These are phyloP conservation scores for Calycopis cecrops DNA, from an alignment of 1,140 invertebrate genomes.

Conservation along the genomic window DNA sequence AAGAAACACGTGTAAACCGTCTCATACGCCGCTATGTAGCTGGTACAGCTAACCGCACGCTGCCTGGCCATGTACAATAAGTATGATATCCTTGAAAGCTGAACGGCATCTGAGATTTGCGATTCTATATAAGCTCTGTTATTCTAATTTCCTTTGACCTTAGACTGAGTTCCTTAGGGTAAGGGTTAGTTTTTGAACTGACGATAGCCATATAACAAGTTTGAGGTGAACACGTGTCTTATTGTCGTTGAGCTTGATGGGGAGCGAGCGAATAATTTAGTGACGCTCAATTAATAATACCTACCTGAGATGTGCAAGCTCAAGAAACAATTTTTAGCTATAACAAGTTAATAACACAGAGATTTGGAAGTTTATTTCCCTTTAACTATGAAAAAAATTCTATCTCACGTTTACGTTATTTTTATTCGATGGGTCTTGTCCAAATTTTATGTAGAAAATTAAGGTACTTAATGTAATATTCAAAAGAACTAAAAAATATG, in stretches of 20 bases:
- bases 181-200: constrained; percentile 5
- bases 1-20: no score
- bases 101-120: neutral
- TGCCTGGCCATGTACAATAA: neutral
- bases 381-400: no score
- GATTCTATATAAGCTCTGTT: neutral
- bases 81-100: constrained; percentile 2
- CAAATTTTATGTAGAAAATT: no score
- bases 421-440: no score
- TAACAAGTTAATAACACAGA: no score
- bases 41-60: neutral
- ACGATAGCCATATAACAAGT: constrained; percentile 4
- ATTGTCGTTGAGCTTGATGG: neutral
- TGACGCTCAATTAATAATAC: neutral
- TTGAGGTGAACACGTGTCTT: constrained; percentile 9
- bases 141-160: constrained; percentile 11
- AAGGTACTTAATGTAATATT: no score
- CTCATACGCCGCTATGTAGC: neutral
- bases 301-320: no score
- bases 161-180: neutral
- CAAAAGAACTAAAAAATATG: no score
- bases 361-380: no score
- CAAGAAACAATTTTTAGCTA: no score
- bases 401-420: no score
- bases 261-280: neutral